phyloP scores from a whole-genome alignment of 2,797 vertebrate species.

The Aratinga solstitialis region DNA sequence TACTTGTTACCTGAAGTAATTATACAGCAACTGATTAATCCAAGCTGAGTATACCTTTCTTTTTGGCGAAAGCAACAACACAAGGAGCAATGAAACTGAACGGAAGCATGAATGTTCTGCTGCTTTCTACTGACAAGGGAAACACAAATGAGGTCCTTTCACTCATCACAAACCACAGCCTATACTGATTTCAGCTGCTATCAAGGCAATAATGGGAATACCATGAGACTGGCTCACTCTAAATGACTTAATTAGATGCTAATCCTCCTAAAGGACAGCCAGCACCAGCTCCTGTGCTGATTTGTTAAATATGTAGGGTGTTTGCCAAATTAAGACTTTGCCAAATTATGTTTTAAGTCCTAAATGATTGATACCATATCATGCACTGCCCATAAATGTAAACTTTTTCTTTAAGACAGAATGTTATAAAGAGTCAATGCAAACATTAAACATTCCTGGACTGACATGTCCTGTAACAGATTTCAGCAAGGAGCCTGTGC shows the following conservation, averaged over 20 bases:
- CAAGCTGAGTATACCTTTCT: not conserved
- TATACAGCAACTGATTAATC: not conserved
- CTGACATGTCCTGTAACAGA: not conserved
- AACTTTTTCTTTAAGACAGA: not conserved
- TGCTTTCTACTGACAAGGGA: not conserved
- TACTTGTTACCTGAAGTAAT: not conserved
- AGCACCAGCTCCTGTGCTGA: not conserved
- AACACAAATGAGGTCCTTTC: not conserved
- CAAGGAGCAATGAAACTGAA: not conserved
- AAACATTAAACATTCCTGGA: not conserved
- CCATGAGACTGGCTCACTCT: not conserved
- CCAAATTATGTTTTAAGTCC: not conserved
- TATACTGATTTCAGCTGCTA: not conserved
- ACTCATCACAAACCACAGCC: not conserved
- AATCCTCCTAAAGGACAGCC: not conserved
- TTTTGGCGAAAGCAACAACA: not conserved
- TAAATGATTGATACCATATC: not conserved
- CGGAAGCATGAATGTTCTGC: not conserved
- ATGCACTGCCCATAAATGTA: not conserved
- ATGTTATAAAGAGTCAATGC: not conserved
- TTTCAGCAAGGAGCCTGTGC: not conserved
- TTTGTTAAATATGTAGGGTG: not conserved
- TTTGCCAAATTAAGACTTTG: not conserved
- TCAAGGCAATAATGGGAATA: not conserved
- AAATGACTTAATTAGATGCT: not conserved